Evolutionary conservation across 1,140 invertebrate genomes (phyloP).

Genomic region (Pseudomyrmex gracilis): DNA sequence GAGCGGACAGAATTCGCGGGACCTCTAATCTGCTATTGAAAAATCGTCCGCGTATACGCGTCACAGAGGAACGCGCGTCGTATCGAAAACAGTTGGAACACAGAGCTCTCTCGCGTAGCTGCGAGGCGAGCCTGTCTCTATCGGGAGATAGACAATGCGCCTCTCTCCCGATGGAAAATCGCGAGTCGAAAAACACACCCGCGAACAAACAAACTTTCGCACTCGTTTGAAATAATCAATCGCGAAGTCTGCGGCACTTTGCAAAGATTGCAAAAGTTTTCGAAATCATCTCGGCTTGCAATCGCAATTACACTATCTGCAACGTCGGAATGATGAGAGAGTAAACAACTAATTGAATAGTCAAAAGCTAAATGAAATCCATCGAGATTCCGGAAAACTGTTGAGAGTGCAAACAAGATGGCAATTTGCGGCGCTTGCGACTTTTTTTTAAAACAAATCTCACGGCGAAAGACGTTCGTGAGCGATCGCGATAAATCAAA

Average conservation of each 20-base stretch:
- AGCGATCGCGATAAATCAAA: slow-evolving; percentile 36
- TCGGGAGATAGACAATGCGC: slow-evolving; percentile 43
- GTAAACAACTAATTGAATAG: too few relatives aligned
- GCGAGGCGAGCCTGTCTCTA: not conserved
- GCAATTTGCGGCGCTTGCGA: too few relatives aligned
- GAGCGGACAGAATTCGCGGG: not conserved
- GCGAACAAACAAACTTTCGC: slow-evolving; percentile 15
- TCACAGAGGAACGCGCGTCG: slow-evolving; percentile 43
- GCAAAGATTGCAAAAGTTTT: too few relatives aligned
- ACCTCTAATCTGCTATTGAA: slow-evolving; percentile 51
- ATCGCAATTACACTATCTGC: too few relatives aligned
- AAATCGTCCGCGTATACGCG: slow-evolving; percentile 50
- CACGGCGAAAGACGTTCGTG: slow-evolving; percentile 24
- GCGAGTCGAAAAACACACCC: slow-evolving; percentile 24
- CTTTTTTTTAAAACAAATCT: too few relatives aligned
- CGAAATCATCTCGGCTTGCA: too few relatives aligned
- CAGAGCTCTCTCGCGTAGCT: slow-evolving; percentile 40
- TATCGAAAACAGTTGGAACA: slow-evolving; percentile 28
- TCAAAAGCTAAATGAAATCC: too few relatives aligned
- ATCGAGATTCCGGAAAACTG: too few relatives aligned
- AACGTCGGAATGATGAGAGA: too few relatives aligned
- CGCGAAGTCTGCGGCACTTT: not conserved
- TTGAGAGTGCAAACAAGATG: too few relatives aligned
- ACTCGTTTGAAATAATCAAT: slow-evolving; percentile 32
- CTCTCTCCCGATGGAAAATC: slow-evolving; percentile 37